Evolutionary conservation across 1,140 invertebrate species (phyloP), one percentile per base, ranked within the genome.

Genomic region (Zaprionus kolodkinae): DNA sequence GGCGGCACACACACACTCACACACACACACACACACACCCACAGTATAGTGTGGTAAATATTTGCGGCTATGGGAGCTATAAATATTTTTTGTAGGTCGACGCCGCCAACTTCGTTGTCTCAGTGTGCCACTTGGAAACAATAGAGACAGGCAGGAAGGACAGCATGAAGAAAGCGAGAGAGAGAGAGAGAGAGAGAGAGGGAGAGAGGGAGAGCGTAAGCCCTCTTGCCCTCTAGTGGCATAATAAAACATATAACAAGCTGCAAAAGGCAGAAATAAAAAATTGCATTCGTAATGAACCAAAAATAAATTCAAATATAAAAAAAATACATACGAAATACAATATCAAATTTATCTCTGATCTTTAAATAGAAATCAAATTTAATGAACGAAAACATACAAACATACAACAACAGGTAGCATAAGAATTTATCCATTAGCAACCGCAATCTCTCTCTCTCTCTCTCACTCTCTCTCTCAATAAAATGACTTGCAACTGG

Each of bases 41-140:
- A 12, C 45, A 25, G 40, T 15, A 9, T 50, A 65, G 65, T 80
- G 78, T 70, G 78, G 78, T 70, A 74, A 78, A 80, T 80, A 80
- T 78, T 80, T 80, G 76, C 52, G 76, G 78, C 78, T 71, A 52
- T 60, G 72, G 76, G 62, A 75, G 71, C 78, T 43, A 78, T 80
- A 78, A 80, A 80, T 80, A 80, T 78, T 59, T 78, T 79, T 79
- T 72, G 76, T 79, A 72, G 73, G 76, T 79, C 76, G 72, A 21
- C 21, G 21, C 57, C 33, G 59, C 36, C 72, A 43, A 43, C 55
- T 38, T 64, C 61, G 60, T 45, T 75, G 67, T 65, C 67, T 71
- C 72, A 78, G 52, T 76, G 68, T 72, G 73, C 73, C 73, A 78
- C 73, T 78, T 78, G 67, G 50, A 66, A 45, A 45, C n/a, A 45